Conservation (phyloP, 2,113 vertebrate species). For the Barbus barbus region DNA sequence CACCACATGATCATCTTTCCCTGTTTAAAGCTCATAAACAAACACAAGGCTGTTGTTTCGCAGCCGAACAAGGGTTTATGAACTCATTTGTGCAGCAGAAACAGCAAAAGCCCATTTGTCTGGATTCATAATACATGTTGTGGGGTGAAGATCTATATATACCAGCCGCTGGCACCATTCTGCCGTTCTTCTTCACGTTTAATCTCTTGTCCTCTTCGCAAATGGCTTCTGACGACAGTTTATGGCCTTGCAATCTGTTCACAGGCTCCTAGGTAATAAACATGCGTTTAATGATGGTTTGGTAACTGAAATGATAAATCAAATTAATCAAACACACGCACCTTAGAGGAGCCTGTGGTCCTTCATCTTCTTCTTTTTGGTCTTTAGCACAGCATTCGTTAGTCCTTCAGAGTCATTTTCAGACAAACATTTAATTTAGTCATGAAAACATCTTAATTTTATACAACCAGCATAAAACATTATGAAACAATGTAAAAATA, state of each 20-base stretch:
- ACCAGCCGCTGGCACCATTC: neutral
- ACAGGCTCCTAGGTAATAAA: neutral
- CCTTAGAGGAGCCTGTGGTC: neutral
- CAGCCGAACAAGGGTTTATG: neutral
- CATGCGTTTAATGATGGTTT: neutral
- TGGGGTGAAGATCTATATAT: slow-evolving; percentile 16
- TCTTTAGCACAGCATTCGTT: neutral
- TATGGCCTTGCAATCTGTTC: neutral
- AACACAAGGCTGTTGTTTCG: neutral
- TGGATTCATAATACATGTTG: slow-evolving; percentile 12
- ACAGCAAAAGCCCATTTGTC: slow-evolving; percentile 30
- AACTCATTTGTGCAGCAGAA: slow-evolving; percentile 16
- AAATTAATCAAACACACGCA: neutral
- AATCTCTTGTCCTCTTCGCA: neutral
- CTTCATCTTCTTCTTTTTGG: neutral
- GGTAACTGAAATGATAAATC: neutral
- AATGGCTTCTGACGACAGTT: neutral
- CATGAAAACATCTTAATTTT: neutral
- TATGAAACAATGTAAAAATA: neutral
- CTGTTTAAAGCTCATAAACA: neutral
- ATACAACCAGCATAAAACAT: neutral
- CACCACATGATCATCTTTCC: neutral
- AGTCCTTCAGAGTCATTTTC: neutral
- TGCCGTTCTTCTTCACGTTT: neutral
- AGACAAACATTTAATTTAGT: neutral